These are phyloP conservation scores for Heliconius congener DNA, from an alignment of 1,140 invertebrate genomes.

Conservation along the genomic window DNA sequence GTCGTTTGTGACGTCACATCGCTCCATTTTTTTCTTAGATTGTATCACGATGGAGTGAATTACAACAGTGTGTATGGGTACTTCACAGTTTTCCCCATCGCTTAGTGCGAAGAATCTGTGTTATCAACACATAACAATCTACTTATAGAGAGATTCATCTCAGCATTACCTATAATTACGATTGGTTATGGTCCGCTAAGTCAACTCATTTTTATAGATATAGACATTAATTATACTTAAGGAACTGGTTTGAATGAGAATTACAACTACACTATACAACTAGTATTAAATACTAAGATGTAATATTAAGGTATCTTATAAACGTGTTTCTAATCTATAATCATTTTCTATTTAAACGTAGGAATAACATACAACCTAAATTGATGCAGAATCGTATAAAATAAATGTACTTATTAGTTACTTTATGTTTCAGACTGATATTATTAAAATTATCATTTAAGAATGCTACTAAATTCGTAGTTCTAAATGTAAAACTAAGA, in stretches of 20 bases:
- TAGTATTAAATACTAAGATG: background rate
- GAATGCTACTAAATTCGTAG: too few relatives aligned
- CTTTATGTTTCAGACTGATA: too few relatives aligned
- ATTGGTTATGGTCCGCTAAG: constrained; percentile 26
- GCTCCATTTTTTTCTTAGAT: too few relatives aligned
- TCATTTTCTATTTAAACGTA: too few relatives aligned
- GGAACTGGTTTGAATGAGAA: background rate
- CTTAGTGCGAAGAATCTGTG: background rate
- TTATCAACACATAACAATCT: background rate
- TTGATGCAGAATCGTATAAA: too few relatives aligned
- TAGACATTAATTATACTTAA: background rate
- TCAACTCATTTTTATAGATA: background rate
- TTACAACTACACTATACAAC: background rate
- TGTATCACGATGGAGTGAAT: background rate
- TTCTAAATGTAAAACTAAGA: too few relatives aligned
- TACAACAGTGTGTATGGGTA: background rate
- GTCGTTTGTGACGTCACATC: too few relatives aligned
- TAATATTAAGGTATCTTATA: too few relatives aligned
- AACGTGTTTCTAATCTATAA: too few relatives aligned
- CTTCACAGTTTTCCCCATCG: background rate
- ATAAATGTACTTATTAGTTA: too few relatives aligned
- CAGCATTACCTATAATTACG: constrained; percentile 21
- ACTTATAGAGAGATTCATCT: background rate
- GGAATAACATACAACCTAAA: too few relatives aligned
- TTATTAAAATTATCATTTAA: too few relatives aligned